Base-by-base conservation (phyloP, 2,888 invertebrate species). In the Epirrhoe tristata region DNA sequence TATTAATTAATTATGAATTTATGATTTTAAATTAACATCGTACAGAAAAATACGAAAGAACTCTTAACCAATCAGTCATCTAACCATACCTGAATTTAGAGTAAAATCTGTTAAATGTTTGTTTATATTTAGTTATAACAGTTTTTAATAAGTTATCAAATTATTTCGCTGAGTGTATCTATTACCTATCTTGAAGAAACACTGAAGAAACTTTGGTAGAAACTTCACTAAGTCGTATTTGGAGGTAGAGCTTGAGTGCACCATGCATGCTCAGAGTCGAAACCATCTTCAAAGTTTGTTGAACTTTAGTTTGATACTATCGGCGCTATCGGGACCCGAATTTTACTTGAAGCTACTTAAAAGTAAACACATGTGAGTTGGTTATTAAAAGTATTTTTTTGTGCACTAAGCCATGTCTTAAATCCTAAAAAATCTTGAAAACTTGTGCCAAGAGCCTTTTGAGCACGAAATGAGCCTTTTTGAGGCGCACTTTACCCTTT, bases 261-360 rank as follows among this genome's bases (percentile, higher is more conserved):
- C 43, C 53, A 24, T 51, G 39, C 51, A 59, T 59, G n/a, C 43
- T 48, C 48, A 2, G 14, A 48, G 56, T 17, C 43, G 32, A 58
- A 16, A n/a, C 46, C 46, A 58, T 48, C 61, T 61, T 34, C 36
- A 34, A 61, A 61, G 61, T 61, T 34, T 55, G 54, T 61, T 46
- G 34, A 55, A 54, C 46, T 53, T 53, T 48, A 48, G 48, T 16
- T 48, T 48, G 14, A 48, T 48, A 14, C 48, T 48, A 48, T 16
- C 48, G 14, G 48, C 16, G 14, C 48, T 48, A 48, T 16, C 48
- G 14, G 48, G 16, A 16, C 7, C 7, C 14, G 12, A 48, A 48
- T 14, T 48, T 48, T 14, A 48, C 16, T 48, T 48, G 6, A 16
- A 12, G 48, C 14, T 16, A 48, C 14, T 48, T 48, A 48, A 48